Conservation (phyloP, 2,113 vertebrate genomes). For the Pagrus major region DNA sequence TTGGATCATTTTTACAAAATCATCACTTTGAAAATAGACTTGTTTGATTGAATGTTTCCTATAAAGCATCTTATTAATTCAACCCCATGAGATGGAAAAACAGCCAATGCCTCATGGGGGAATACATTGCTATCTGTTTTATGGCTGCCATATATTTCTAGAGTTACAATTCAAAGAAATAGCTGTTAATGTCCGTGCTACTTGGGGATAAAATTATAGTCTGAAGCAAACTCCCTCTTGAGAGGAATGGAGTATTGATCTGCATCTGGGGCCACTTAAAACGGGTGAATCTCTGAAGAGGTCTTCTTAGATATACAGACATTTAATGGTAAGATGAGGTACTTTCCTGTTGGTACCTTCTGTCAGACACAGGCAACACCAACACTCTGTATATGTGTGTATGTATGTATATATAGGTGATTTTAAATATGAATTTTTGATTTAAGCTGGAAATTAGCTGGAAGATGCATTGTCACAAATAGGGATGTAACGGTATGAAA, state of each 20-base stretch:
- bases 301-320: constrained; percentile 19
- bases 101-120: constrained; percentile 43
- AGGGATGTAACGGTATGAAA: too few species aligned
- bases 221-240: constrained; percentile 40
- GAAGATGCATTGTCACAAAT: too few species aligned
- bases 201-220: constrained; percentile 61
- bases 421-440: too few species aligned
- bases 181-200: constrained; percentile 62
- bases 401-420: too few species aligned
- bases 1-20: constrained; percentile 59
- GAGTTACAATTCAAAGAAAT: constrained; percentile 65
- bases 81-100: constrained; percentile 52
- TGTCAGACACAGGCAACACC: neutral
- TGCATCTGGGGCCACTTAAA: constrained; percentile 53
- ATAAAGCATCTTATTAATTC: constrained; percentile 65
- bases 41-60: constrained; percentile 61
- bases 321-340: constrained; percentile 2
- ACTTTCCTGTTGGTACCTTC: neutral
- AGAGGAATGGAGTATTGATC: constrained; percentile 70
- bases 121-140: constrained; percentile 63
- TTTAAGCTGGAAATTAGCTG: too few species aligned
- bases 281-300: constrained; percentile 40
- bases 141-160: constrained; percentile 59
- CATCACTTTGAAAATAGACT: constrained; percentile 59
- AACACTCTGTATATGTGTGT: neutral